phyloP scores from a whole-genome alignment of 2,113 vertebrate genomes.

The Grammatotria lemairii region DNA sequence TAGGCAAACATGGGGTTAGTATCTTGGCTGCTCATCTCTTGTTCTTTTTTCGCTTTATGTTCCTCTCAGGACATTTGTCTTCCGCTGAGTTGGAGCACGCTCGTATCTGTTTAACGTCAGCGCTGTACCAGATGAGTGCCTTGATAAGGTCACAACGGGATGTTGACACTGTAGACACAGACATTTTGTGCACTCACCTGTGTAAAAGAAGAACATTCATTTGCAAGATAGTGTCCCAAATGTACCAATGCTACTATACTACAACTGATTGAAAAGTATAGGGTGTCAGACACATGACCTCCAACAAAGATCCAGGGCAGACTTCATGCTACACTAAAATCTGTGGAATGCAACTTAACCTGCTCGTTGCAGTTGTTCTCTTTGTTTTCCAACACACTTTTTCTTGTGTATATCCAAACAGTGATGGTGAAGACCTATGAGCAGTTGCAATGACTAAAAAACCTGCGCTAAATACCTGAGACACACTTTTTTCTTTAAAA shows the following conservation, averaged over 20 bases:
- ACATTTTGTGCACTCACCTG: slow-evolving; percentile 40
- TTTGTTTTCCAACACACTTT: background rate
- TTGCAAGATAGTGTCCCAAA: background rate
- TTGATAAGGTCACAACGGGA: slow-evolving; percentile 19
- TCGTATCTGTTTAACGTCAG: slow-evolving; percentile 14
- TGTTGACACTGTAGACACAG: slow-evolving; percentile 53
- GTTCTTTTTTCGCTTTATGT: background rate
- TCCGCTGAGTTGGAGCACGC: background rate
- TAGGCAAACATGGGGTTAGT: no score
- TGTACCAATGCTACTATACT: background rate
- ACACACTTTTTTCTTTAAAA: background rate
- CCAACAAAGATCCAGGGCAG: background rate
- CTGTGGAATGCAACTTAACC: background rate
- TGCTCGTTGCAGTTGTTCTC: background rate
- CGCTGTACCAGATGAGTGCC: background rate
- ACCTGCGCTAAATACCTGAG: background rate
- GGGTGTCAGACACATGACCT: background rate
- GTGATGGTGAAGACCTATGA: background rate
- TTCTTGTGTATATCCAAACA: background rate
- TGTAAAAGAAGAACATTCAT: background rate
- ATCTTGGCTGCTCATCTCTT: background rate
- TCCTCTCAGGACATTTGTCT: background rate
- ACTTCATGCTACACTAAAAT: background rate
- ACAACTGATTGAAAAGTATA: background rate
- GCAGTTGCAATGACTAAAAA: background rate